Percentiles rank a stretch among this genome's conserved stretches.
Evolutionary conservation across 2,113 vertebrate genomes (phyloP).

Genomic region (Pyrgilauda ruficollis): DNA sequence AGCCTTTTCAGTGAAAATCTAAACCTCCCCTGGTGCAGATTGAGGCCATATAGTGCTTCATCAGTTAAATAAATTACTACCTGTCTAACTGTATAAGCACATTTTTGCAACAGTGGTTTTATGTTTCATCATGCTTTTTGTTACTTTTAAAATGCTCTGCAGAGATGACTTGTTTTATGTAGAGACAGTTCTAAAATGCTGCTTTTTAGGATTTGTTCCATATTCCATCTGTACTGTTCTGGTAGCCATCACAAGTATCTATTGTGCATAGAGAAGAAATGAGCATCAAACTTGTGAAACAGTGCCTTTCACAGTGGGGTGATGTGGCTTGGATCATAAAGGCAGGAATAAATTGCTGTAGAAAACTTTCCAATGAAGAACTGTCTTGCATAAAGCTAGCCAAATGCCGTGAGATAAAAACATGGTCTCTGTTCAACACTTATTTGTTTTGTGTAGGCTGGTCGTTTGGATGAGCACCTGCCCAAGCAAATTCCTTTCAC

Average conservation of each 20-base stretch:
- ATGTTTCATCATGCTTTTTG: background rate
- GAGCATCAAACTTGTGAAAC: background rate
- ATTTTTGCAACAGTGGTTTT: background rate
- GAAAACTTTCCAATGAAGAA: background rate
- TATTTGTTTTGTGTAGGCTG: slow-evolving; percentile 68
- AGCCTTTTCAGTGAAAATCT: background rate
- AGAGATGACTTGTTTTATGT: background rate
- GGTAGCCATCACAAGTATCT: background rate
- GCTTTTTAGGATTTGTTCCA: background rate
- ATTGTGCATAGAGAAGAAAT: background rate
- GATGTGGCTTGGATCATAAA: background rate
- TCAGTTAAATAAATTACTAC: background rate
- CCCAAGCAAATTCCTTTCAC: slow-evolving; percentile 85
- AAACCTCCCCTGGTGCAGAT: background rate
- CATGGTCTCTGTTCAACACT: background rate
- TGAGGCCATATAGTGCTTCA: background rate
- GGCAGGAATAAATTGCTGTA: background rate
- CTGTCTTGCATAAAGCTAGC: background rate
- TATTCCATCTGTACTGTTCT: background rate
- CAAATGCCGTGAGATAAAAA: background rate
- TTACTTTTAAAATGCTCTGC: background rate
- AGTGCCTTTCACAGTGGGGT: background rate
- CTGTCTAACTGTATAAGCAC: background rate
- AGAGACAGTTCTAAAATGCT: background rate
- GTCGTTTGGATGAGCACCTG: slow-evolving; percentile 79